Evolutionary conservation across 1,140 invertebrate species (phyloP), one percentile per base, ranked within the genome.

Genomic region (Microplitis demolitor): DNA sequence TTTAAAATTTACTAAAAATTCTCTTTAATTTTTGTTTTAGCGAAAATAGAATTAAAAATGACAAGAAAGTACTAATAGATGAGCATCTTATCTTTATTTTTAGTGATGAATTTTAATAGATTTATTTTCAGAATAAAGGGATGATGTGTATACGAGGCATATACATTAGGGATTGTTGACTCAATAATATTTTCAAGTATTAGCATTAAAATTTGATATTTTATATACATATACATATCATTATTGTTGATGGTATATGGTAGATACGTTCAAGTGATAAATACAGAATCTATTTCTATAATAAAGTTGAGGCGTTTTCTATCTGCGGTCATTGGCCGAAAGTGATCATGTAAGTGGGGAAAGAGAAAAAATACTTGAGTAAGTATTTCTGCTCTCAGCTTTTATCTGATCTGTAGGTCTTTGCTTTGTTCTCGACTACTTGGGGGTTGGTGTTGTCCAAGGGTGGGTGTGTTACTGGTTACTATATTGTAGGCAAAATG

Each of bases 281-380:
- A 66, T 70, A 56, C 24, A 24, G 24, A 16, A 39, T n/a, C 34
- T 14, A 53, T 45, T 45, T 45, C 39, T 45, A 45, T 45, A 45
- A 45, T 45, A 56, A 51, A 37, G 16, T 37, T 9, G 51, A 14
- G 14, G 34, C 33, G 34, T 35, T 51, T 53, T 71, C 35, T 24
- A 54, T 33, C 24, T 51, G 51, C 51, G 73, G 73, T 74, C 73
- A 62, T 70, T 74, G 73, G 63, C 73, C 73, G 66, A 72, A 66
- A 69, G 33, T 50, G 33, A 39, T 45, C 31, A 14, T 56, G 34
- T 64, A 56, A 14, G 51, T 37, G 31, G 16, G 63, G 37, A 56
- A n/a, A 58, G 35, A 34, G 24, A 24, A 33, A 58, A n/a, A 24
- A 45, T 35, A 50, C 13, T 14, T 33, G 14, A 9, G 34, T 34